phyloP scores from a whole-genome alignment of 2,797 vertebrate species.

The Darevskia mixta region DNA sequence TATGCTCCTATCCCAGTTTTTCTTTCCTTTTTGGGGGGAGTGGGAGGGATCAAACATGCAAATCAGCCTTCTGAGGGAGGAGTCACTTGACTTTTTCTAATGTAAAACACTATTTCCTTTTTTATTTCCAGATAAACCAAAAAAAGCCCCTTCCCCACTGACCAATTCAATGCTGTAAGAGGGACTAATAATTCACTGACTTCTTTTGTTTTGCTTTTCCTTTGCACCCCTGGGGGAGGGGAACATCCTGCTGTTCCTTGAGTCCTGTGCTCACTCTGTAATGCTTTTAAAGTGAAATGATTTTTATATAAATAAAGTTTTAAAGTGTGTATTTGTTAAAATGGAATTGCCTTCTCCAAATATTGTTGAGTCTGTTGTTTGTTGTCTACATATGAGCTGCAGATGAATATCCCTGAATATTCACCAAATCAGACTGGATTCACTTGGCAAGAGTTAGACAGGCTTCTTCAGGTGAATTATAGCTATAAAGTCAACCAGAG shows the following conservation, averaged over 20 bases:
- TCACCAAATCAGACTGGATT: background rate
- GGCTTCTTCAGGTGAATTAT: background rate
- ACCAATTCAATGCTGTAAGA: conserved; percentile 67
- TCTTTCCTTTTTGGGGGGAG: conserved; percentile 24
- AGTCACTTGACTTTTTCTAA: conserved; percentile 70
- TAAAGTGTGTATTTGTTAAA: conserved; percentile 77
- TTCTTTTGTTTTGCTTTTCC: conserved; percentile 45
- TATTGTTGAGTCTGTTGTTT: conserved; percentile 18
- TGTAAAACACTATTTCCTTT: conserved; percentile 81
- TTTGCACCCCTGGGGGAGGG: conserved; percentile 49
- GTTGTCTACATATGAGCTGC: no score
- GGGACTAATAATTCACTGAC: conserved; percentile 39
- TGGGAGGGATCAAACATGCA: conserved; percentile 13
- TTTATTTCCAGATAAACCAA: conserved; percentile 78
- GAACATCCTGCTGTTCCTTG: conserved; percentile 59
- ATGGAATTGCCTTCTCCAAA: conserved; percentile 31
- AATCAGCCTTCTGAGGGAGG: conserved; percentile 64
- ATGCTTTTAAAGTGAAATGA: conserved; percentile 84
- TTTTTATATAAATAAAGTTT: conserved; percentile 88
- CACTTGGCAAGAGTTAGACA: no score
- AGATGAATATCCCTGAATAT: background rate
- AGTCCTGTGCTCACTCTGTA: conserved; percentile 79
- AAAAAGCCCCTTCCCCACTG: conserved; percentile 68
- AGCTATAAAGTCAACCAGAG: background rate
- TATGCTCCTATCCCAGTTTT: conserved; percentile 13